These are phyloP conservation scores for Trachelipus rathkii DNA, from an alignment of 1,140 invertebrate genomes.

Conservation along the genomic window DNA sequence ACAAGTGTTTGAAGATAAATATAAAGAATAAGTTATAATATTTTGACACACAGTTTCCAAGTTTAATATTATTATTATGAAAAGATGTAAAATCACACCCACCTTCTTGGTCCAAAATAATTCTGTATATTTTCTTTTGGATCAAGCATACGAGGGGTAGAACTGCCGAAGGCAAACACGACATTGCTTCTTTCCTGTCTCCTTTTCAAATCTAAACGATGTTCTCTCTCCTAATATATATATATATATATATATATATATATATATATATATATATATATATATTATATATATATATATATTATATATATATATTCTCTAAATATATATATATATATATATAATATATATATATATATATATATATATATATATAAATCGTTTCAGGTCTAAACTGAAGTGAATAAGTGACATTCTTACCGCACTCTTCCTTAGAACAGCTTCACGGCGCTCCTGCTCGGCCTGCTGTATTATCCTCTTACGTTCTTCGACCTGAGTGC, in stretches of 20 bases:
- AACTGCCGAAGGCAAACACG: conserved; percentile 82
- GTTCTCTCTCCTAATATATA: conserved; percentile 63
- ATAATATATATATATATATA: neutral
- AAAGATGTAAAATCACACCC: no score
- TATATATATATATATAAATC: neutral
- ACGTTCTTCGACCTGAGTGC: conserved; percentile 75
- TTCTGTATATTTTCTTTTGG: conserved; percentile 60
- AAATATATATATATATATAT: neutral
- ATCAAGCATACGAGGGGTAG: conserved; percentile 77
- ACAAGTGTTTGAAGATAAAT: no score
- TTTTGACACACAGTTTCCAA: no score
- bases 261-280: neutral
- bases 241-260: neutral
- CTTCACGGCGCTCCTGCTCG: conserved; percentile 74
- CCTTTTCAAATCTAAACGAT: conserved; percentile 69
- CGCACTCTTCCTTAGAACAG: conserved; percentile 74
- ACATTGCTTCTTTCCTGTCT: conserved; percentile 64
- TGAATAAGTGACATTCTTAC: conserved; percentile 38
- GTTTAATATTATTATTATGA: no score
- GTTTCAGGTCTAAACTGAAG: neutral
- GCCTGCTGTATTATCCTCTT: conserved; percentile 81
- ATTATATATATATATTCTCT: no score
- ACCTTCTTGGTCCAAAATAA: conserved; percentile 46
- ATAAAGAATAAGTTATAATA: no score
- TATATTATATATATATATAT: no score